Evolutionary conservation across 2,888 invertebrate genomes (phyloP), one percentile per base, ranked within the genome.

Genomic region (Epistrophe eligans): DNA sequence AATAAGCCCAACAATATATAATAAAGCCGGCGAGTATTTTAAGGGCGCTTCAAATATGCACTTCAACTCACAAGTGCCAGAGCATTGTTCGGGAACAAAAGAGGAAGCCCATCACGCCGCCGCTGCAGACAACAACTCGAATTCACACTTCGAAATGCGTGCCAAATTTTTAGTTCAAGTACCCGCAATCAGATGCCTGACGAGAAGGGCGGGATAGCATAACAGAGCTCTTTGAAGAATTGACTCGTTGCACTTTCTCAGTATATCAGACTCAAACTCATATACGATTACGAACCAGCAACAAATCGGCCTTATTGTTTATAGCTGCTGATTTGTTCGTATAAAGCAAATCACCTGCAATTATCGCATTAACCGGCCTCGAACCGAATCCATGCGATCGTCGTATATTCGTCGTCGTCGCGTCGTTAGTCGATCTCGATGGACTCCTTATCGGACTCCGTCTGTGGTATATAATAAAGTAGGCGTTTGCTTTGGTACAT

Each of bases 151-250:
- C 79, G 72, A 83, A 72, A 83, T 87, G 87, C 87, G 87, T 87
- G 87, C 87, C 87, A 87, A 87, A 87, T 87, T 87, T 87, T 79
- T 87, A 79, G 87, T 83, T 83, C 83, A 83, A 83, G 82, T 79
- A 45, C 38, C 73, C 70, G 70, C 79, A 70, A 67, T 58, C 77
- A 73, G 77, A 83, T 73, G 73, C 38, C 28, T 43, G 70, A 50
- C 15, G 67, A 73, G 67, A 48, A 77, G 74, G 85, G 74, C 85
- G 82, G 76, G 79, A 79, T 87, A 71, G 60, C 50, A 66, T 74
- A 85, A 77, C 80, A 84, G 77, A 84, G 77, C 55, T 64, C 77
- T 58, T 70, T 70, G 81, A 81, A 85, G 50, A 60, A 62, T 50
- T 67, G 28, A 45, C 74, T 66, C 66, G 24, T 60, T 81, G 58